phyloP scores from a whole-genome alignment of 1,140 invertebrate genomes.

The Zophobas morio region DNA sequence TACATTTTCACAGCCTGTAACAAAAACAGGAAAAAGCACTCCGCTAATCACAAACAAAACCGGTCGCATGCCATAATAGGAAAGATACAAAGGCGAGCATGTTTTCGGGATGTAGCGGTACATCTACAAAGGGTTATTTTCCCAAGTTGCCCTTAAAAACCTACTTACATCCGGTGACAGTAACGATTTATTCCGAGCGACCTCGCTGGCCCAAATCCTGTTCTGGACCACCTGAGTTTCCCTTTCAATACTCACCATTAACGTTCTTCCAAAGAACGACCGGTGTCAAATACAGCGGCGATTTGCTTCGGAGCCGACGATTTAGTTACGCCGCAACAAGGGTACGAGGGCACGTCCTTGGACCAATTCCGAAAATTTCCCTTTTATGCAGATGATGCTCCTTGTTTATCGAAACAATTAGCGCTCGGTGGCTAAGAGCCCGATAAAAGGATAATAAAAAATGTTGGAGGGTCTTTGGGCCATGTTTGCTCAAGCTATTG shows the following conservation, averaged over 20 bases:
- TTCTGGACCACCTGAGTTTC: conserved; percentile 38
- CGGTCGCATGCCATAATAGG: conserved; percentile 12
- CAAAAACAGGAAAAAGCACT: too few species aligned
- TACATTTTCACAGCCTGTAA: too few species aligned
- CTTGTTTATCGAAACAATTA: conserved; percentile 35
- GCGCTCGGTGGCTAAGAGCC: conserved; percentile 24
- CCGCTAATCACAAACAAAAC: background rate
- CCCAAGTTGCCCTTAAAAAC: background rate
- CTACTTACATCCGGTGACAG: conserved; percentile 11
- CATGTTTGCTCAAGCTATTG: conserved; percentile 23
- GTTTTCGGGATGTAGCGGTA: conserved; percentile 12
- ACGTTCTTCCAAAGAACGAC: conserved; percentile 12
- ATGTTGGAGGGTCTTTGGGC: conserved; percentile 18
- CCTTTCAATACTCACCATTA: conserved; percentile 27
- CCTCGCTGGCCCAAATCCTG: conserved; percentile 25
- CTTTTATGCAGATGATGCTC: conserved; percentile 7
- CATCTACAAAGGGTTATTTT: conserved; percentile 19
- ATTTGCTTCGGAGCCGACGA: conserved; percentile 8
- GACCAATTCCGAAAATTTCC: conserved; percentile 20
- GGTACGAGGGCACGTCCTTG: conserved; percentile 15
- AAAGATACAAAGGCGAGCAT: background rate
- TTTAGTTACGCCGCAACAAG: conserved; percentile 10
- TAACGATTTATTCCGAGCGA: conserved; percentile 23
- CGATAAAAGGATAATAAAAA: conserved; percentile 39
- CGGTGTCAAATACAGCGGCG: conserved; percentile 1